phyloP scores from a whole-genome alignment of 2,113 vertebrate species.

The Ascaphus truei region DNA sequence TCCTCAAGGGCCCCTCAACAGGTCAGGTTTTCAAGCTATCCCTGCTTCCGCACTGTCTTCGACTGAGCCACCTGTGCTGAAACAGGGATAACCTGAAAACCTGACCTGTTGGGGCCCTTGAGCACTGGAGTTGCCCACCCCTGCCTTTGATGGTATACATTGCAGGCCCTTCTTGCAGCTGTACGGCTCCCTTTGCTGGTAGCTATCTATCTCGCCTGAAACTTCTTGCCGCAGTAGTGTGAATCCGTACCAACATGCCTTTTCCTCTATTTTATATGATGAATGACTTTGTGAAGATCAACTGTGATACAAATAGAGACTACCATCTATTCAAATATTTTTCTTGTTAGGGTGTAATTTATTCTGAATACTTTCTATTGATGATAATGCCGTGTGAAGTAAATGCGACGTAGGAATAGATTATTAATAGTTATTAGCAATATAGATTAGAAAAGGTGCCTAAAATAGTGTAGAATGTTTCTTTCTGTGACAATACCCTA shows the following conservation, averaged over 20 bases:
- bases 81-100: too few relatives aligned
- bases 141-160: too few relatives aligned
- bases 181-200: too few relatives aligned
- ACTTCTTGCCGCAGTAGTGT: conserved; percentile 48
- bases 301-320: conserved; percentile 64
- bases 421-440: conserved; percentile 52
- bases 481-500: conserved; percentile 68
- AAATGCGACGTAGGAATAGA: conserved; percentile 57
- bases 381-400: conserved; percentile 66
- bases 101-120: too few relatives aligned
- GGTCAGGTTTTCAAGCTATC: too few relatives aligned
- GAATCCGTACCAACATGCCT: conserved; percentile 64
- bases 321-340: conserved; percentile 68
- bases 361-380: conserved; percentile 68
- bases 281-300: conserved; percentile 68
- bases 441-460: conserved; percentile 53
- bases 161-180: too few relatives aligned
- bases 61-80: too few relatives aligned
- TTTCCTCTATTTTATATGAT: conserved; percentile 68
- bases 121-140: too few relatives aligned
- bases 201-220: conserved; percentile 49
- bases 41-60: too few relatives aligned
- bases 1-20: too few relatives aligned
- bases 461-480: conserved; percentile 67
- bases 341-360: conserved; percentile 69